Base-by-base conservation (phyloP, 2,888 invertebrate genomes). In the Spatulosminthurus flaviceps region DNA sequence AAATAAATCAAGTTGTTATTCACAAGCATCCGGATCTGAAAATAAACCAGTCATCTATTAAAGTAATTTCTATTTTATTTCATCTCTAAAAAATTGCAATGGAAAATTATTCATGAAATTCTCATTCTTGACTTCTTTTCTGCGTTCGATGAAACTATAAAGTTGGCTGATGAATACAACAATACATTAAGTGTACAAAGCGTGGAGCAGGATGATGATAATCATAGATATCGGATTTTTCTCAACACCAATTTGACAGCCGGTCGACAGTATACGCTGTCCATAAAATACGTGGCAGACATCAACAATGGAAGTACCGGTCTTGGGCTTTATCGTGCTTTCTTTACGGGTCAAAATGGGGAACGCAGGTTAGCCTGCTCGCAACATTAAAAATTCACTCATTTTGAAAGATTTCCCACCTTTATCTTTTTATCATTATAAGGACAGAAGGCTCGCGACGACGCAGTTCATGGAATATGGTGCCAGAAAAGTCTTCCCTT, bases 401-500 rank as follows among this genome's bases (percentile, higher is more conserved):
- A 7, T 34, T 34, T 34, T 34, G 34, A 34, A 1, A 64, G 22
- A 13, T 64, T 2, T 64, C 5, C 28, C 1, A 66, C 13, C 16
- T 22, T 41, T 13, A 41, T 1, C 16, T 22, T 22, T 28, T 26
- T 28, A 19, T 5, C 16, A 2, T 67, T 28, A 7, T 51, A 51
- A 51, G 5, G 16, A n/a, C 11, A 67, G 67, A 28, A n/a, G 24
- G 19, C 19, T 67, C 22, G 67, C 67, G 1, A 67, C 67, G 1
- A 67, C 67, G 0, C 67, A 67, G 16, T 67, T 67, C 24, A 29
- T 28, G 28, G 24, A 26, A 5, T 28, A 19, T 26, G 67, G 28
- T 0, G 67, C 67, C 5, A 11, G 67, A n/a, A 67, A 28, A 28
- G 67, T 24, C 13, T 67, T 67, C 67, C 67, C 67, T 1, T 67